Evolutionary conservation across 2,888 invertebrate species (phyloP).

Genomic region (Ochropleura plecta): DNA sequence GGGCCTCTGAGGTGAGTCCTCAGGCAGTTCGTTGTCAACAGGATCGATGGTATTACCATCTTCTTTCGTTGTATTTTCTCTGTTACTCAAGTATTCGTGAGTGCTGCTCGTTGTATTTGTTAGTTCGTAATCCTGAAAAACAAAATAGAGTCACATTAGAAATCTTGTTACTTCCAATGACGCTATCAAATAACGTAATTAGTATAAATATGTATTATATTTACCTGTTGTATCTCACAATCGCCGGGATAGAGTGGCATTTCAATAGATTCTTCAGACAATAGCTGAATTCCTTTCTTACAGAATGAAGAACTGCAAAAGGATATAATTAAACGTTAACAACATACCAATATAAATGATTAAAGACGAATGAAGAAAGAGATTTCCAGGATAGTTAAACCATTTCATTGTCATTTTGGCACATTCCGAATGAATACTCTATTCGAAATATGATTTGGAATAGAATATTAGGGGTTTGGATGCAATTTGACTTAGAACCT

Average conservation of each 20-base stretch:
- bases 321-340: not conserved
- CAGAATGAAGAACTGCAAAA: constrained; percentile 93
- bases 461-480: not conserved
- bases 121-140: constrained; percentile 74
- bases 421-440: not conserved
- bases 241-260: constrained; percentile 94
- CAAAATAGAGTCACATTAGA: constrained; percentile 19
- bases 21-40: constrained; percentile 85
- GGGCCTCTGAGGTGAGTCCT: constrained; percentile 81
- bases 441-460: not conserved
- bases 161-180: not conserved
- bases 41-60: constrained; percentile 74
- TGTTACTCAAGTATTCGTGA: constrained; percentile 69
- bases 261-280: constrained; percentile 93
- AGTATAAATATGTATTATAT: not conserved
- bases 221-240: constrained; percentile 92
- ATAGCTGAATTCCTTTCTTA: constrained; percentile 93
- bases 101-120: constrained; percentile 70
- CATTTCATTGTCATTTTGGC: not conserved
- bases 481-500: not conserved
- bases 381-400: not conserved
- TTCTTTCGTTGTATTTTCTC: constrained; percentile 77
- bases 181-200: not conserved
- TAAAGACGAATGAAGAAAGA: too few relatives aligned
- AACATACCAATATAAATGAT: not conserved